A percentile compares a stretch with the other conserved stretches of the same genome.
phyloP scores from a whole-genome alignment of 2,113 vertebrate genomes.

The Ivindomyrus marchei region DNA sequence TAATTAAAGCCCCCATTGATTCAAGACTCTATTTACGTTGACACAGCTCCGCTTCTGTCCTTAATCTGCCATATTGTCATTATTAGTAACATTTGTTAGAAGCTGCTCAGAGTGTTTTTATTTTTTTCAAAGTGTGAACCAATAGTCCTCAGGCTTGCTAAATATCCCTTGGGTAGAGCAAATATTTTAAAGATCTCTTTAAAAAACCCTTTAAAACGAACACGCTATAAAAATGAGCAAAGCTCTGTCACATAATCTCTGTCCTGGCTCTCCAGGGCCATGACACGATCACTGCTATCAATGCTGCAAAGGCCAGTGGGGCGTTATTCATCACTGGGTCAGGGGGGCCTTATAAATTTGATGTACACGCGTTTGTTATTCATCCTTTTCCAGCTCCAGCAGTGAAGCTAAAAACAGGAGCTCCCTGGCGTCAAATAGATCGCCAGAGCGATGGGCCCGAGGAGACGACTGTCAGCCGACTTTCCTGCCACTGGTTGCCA shows the following conservation, averaged over 20 bases:
- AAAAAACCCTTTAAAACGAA: background rate
- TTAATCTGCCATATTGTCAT: background rate
- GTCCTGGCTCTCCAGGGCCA: background rate
- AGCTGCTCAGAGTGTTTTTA: background rate
- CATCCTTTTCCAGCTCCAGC: background rate
- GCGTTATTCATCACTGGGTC: background rate
- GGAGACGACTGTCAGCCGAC: background rate
- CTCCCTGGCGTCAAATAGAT: background rate
- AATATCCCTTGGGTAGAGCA: background rate
- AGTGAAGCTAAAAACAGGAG: background rate
- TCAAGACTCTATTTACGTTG: background rate
- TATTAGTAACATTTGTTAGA: constrained; percentile 1
- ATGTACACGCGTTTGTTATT: background rate
- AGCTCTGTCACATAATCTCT: background rate
- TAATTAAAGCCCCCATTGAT: background rate
- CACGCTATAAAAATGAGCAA: background rate
- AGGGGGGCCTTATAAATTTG: background rate
- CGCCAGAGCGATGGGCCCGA: background rate
- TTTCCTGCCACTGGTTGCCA: background rate
- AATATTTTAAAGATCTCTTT: background rate
- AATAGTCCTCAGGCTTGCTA: background rate
- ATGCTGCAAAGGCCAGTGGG: background rate
- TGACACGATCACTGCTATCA: background rate
- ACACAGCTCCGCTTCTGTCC: background rate
- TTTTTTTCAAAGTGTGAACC: background rate